Conservation (phyloP, 2,113 vertebrate genomes). For the Leptodactylus fuscus region DNA sequence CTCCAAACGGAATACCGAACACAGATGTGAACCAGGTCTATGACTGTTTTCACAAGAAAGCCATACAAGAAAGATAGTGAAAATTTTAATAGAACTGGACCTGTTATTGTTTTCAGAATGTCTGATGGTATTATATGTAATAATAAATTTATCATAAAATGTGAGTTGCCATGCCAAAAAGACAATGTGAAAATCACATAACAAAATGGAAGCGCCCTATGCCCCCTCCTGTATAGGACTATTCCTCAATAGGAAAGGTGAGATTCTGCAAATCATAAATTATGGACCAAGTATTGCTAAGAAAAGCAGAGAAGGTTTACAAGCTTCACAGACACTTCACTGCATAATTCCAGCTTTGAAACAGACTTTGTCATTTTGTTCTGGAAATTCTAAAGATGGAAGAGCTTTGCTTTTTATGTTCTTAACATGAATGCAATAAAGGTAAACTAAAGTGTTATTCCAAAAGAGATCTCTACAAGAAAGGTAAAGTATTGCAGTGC, state of each 20-base stretch:
- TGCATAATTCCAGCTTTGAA: slow-evolving; percentile 40
- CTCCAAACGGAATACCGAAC: too few species aligned
- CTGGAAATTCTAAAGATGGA: slow-evolving; percentile 19
- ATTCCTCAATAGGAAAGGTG: not conserved
- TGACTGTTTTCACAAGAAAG: too few species aligned
- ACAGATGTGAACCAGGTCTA: too few species aligned
- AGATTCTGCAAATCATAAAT: slow-evolving; percentile 15
- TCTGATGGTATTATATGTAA: too few species aligned
- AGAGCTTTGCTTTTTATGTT: slow-evolving; percentile 29
- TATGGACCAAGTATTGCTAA: slow-evolving; percentile 16
- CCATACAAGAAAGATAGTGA: too few species aligned
- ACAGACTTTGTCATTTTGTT: slow-evolving; percentile 45
- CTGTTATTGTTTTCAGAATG: not conserved
- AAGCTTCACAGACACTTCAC: slow-evolving; percentile 37
- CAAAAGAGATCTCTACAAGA: slow-evolving; percentile 1
- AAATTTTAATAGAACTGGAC: too few species aligned
- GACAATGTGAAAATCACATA: too few species aligned
- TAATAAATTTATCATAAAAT: not conserved
- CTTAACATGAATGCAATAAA: slow-evolving; percentile 47
- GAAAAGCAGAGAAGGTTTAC: slow-evolving; percentile 21
- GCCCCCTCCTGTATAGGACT: not conserved
- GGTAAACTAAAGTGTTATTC: slow-evolving; percentile 50
- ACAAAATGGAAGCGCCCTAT: not conserved
- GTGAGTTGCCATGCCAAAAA: not conserved
- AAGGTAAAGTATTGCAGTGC: not conserved